phyloP scores from a whole-genome alignment of 2,797 vertebrate species.

The Orestias chungarensis region DNA sequence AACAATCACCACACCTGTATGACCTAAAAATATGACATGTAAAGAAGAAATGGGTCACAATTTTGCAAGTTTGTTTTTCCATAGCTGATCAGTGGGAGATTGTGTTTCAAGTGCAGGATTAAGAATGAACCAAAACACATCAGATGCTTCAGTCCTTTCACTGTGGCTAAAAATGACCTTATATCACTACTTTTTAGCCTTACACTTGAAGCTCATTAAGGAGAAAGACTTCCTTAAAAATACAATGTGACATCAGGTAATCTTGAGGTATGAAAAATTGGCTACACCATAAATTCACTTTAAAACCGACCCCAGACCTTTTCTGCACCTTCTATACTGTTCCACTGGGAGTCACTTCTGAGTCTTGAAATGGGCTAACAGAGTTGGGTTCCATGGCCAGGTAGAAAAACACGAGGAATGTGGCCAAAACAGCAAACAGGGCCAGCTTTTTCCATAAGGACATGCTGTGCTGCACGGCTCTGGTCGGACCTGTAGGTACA shows the following conservation, averaged over 20 bases:
- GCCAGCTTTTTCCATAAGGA: conserved; percentile 91
- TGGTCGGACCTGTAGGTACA: conserved; percentile 75
- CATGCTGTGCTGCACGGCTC: conserved; percentile 70
- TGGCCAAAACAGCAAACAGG: conserved; percentile 80
- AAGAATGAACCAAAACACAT: neutral
- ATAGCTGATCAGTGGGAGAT: neutral
- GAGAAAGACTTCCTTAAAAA: conserved; percentile 2
- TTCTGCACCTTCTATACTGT: conserved; percentile 14
- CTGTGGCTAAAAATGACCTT: neutral
- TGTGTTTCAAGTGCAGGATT: neutral
- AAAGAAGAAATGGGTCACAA: neutral
- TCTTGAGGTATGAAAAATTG: conserved; percentile 18
- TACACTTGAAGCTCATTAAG: neutral
- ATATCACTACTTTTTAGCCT: neutral
- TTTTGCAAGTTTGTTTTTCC: neutral
- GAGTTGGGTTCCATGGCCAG: conserved; percentile 95
- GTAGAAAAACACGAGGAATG: conserved; percentile 90
- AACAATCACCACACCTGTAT: neutral
- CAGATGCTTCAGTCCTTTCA: neutral
- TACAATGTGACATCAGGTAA: neutral
- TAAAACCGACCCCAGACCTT: conserved; percentile 6
- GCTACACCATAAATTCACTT: conserved; percentile 44
- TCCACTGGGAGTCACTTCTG: neutral
- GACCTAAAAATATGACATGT: neutral
- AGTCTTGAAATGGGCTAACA: conserved; percentile 80